phyloP scores from a whole-genome alignment of 2,888 invertebrate species.

The Branchellion lobata region DNA sequence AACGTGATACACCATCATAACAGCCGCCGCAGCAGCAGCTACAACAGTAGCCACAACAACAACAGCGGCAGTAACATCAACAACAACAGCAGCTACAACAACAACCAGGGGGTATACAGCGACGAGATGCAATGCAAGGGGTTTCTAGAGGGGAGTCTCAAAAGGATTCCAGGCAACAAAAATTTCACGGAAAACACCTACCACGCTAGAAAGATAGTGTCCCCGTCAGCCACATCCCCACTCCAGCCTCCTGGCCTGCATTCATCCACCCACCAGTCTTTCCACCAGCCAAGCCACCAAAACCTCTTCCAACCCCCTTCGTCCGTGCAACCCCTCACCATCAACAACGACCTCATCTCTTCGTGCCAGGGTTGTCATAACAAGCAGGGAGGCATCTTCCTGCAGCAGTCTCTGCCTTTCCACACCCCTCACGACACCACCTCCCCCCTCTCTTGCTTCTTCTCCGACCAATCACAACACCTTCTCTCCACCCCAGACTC shows the following conservation, averaged over 20 bases:
- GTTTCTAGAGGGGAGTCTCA: not conserved
- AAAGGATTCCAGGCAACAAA: no score
- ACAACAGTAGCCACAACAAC: not conserved
- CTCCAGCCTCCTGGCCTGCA: not conserved
- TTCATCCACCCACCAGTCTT: no score
- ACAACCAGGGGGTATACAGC: no score
- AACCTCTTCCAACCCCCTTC: not conserved
- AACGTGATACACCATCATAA: no score
- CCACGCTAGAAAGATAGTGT: constrained; percentile 9
- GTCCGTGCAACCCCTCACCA: not conserved
- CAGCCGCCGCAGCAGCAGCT: not conserved
- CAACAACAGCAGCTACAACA: not conserved
- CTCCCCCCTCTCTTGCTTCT: not conserved
- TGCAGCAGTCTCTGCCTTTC: not conserved
- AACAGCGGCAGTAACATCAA: not conserved
- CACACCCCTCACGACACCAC: not conserved
- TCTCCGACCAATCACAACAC: not conserved
- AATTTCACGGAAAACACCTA: constrained; percentile 36
- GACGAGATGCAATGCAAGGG: not conserved
- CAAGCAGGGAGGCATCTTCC: not conserved
- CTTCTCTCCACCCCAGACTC: not conserved
- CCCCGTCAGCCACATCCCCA: not conserved
- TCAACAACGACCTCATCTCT: constrained; percentile 2
- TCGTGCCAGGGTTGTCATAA: constrained; percentile 6
- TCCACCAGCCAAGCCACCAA: no score